Conservation (phyloP, 2,113 vertebrate species). For the Gymnobelideus leadbeateri region DNA sequence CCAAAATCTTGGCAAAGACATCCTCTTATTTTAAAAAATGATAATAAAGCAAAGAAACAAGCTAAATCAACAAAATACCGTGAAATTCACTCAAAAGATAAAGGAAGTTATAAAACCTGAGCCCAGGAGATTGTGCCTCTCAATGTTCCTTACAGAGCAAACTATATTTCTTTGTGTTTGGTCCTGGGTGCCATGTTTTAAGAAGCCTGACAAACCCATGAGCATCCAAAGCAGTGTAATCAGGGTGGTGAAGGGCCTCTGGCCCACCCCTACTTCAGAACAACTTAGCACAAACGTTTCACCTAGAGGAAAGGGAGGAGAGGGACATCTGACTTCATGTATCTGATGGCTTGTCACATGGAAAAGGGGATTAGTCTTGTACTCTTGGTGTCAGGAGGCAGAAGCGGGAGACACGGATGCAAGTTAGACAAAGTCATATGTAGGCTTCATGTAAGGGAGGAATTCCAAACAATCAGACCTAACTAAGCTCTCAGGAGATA, state of each 20-base stretch:
- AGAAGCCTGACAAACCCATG: too few species aligned
- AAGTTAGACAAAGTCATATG: background rate
- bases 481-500: background rate
- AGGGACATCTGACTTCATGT: background rate
- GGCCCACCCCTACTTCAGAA: background rate
- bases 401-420: too few species aligned
- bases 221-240: background rate
- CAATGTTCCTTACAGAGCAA: background rate
- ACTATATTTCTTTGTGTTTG: background rate
- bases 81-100: background rate
- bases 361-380: background rate
- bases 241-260: background rate
- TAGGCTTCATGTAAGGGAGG: background rate
- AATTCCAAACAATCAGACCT: background rate
- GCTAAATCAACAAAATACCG: background rate
- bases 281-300: background rate
- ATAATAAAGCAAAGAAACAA: background rate
- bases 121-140: background rate
- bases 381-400: background rate
- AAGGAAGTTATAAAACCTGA: background rate
- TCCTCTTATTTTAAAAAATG: background rate
- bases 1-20: background rate
- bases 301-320: background rate
- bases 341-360: background rate
- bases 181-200: background rate